Percentiles rank a stretch among this genome's conserved stretches.
These are phyloP conservation scores for Thalassophryne amazonica DNA, from an alignment of 2,797 vertebrate genomes.

Conservation along the genomic window DNA sequence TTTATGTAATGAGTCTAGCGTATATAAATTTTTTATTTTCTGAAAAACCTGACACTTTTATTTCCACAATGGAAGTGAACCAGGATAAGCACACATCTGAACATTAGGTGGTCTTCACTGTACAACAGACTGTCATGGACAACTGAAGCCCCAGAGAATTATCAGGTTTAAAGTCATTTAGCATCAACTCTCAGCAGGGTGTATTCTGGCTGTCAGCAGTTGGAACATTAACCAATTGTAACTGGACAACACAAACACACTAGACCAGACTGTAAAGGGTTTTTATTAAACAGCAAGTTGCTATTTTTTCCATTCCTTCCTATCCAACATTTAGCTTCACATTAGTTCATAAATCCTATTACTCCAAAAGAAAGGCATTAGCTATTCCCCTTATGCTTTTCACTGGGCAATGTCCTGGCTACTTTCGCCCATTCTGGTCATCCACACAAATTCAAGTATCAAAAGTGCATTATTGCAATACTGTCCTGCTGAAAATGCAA, in stretches of 20 bases:
- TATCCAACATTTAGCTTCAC: constrained; percentile 51
- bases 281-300: constrained; percentile 78
- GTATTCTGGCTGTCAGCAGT: too few relatives aligned
- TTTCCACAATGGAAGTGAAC: too few relatives aligned
- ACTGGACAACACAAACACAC: not conserved
- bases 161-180: too few relatives aligned
- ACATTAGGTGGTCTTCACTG: too few relatives aligned
- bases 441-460: constrained; percentile 92
- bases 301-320: constrained; percentile 59
- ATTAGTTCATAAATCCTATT: constrained; percentile 57
- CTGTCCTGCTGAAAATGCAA: constrained; percentile 99
- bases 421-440: constrained; percentile 54
- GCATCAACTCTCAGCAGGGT: too few relatives aligned
- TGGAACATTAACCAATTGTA: too few relatives aligned
- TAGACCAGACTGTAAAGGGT: constrained; percentile 4
- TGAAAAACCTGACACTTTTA: too few relatives aligned
- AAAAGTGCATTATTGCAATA: constrained; percentile 99
- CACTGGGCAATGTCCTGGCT: constrained; percentile 29
- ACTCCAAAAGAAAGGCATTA: constrained; percentile 63
- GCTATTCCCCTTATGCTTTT: constrained; percentile 33
- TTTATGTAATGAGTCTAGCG: too few relatives aligned
- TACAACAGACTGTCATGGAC: too few relatives aligned
- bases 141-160: too few relatives aligned
- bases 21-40: too few relatives aligned
- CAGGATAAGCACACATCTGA: too few relatives aligned